These are phyloP conservation scores for Periophthalmus modestus DNA, from an alignment of 2,113 vertebrate species.

Conservation along the genomic window DNA sequence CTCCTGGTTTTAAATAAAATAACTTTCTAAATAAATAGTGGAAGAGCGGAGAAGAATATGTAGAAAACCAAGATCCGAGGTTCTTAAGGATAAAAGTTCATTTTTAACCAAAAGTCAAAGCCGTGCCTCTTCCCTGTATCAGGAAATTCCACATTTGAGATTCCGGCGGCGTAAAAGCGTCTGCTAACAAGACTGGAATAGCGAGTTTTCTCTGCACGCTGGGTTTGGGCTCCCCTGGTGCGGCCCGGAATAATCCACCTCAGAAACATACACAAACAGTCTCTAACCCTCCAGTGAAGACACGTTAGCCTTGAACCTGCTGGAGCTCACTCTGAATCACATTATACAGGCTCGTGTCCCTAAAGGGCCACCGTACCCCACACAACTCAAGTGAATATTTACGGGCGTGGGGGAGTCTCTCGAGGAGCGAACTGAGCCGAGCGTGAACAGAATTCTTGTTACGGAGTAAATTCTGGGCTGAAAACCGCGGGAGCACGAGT, in stretches of 20 bases:
- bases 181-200: slow-evolving; percentile 19
- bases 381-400: slow-evolving; percentile 53
- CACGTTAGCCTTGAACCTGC: background rate
- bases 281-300: background rate
- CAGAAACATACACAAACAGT: background rate
- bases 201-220: slow-evolving; percentile 33
- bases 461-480: slow-evolving; percentile 25
- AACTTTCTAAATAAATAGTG: background rate
- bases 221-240: slow-evolving; percentile 32
- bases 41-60: no score
- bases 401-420: slow-evolving; percentile 43
- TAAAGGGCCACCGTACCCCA: slow-evolving; percentile 19
- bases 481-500: slow-evolving; percentile 3
- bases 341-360: slow-evolving; percentile 5
- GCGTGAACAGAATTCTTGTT: slow-evolving; percentile 49
- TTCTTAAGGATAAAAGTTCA: background rate
- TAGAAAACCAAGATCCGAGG: no score
- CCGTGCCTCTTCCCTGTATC: slow-evolving; percentile 8
- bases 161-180: slow-evolving; percentile 24
- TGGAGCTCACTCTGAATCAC: background rate
- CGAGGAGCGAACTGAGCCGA: slow-evolving; percentile 34
- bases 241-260: slow-evolving; percentile 35
- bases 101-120: background rate
- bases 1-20: background rate
- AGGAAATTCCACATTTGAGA: slow-evolving; percentile 30